phyloP scores from a whole-genome alignment of 1,140 invertebrate species.

The Drosophila aff. region DNA sequence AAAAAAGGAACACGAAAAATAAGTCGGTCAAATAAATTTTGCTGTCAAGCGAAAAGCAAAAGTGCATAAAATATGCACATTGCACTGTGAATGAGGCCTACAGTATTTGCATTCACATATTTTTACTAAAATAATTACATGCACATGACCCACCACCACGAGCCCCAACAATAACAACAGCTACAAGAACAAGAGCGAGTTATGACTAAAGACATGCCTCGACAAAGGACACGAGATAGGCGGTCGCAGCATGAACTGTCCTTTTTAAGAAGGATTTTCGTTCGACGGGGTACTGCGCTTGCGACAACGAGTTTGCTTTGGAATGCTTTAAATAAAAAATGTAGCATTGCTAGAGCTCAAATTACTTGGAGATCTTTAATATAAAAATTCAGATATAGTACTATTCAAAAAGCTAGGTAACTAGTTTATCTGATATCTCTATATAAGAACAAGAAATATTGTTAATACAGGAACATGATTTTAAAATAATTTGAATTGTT shows the following conservation, averaged over 20 bases:
- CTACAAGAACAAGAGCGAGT: constrained; percentile 42
- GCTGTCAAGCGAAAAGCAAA: constrained; percentile 77
- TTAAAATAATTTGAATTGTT: no score
- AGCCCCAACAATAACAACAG: constrained; percentile 25
- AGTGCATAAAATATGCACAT: constrained; percentile 72
- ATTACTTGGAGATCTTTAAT: not conserved
- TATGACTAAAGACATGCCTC: constrained; percentile 72
- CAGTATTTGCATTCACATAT: constrained; percentile 80
- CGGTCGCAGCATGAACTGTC: constrained; percentile 51
- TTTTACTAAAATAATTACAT: constrained; percentile 80
- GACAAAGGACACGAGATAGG: constrained; percentile 46
- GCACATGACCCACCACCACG: constrained; percentile 64
- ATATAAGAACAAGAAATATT: not conserved
- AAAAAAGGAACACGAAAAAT: constrained; percentile 20
- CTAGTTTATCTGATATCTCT: not conserved
- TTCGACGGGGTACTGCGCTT: not conserved
- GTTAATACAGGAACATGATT: no score
- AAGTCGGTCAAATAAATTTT: constrained; percentile 75
- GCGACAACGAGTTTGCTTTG: not conserved
- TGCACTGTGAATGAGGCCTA: constrained; percentile 59
- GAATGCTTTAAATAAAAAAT: not conserved
- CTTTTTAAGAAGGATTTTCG: not conserved
- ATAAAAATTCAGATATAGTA: not conserved
- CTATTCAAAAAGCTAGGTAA: not conserved
- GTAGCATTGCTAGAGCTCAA: not conserved